Conservation (phyloP, 2,113 vertebrate genomes). For the Epinephelus cyanopodus region DNA sequence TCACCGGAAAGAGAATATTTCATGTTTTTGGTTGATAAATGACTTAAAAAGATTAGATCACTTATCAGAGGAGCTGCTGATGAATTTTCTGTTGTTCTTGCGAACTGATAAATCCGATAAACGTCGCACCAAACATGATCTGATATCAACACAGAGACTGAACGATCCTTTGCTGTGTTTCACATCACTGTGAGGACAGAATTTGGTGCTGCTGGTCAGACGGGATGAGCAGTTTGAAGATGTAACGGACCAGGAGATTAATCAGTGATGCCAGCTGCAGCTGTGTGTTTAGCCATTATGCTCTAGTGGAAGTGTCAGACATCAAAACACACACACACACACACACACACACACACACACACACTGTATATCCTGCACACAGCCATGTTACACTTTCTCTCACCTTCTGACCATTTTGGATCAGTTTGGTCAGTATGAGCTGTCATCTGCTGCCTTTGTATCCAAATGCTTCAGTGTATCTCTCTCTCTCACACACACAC, state of each 20-base stretch:
- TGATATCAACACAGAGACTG: neutral
- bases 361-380: neutral
- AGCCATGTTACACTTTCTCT: neutral
- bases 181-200: neutral
- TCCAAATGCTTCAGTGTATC: neutral
- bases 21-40: neutral
- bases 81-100: neutral
- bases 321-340: neutral
- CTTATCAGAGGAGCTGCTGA: neutral
- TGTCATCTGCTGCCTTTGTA: neutral
- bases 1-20: neutral
- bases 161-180: neutral
- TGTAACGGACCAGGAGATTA: neutral
- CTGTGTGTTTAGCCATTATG: neutral
- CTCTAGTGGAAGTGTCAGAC: conserved; percentile 5
- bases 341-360: conserved; percentile 18
- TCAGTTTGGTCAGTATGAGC: neutral
- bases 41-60: neutral
- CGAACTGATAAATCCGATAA: neutral
- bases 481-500: neutral
- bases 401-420: conserved; percentile 15
- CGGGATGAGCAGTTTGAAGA: neutral
- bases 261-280: conserved; percentile 33
- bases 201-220: neutral
- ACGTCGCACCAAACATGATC: neutral